These are phyloP conservation scores for Aleiodes testaceus DNA, from an alignment of 2,888 invertebrate species.

Conservation along the genomic window DNA sequence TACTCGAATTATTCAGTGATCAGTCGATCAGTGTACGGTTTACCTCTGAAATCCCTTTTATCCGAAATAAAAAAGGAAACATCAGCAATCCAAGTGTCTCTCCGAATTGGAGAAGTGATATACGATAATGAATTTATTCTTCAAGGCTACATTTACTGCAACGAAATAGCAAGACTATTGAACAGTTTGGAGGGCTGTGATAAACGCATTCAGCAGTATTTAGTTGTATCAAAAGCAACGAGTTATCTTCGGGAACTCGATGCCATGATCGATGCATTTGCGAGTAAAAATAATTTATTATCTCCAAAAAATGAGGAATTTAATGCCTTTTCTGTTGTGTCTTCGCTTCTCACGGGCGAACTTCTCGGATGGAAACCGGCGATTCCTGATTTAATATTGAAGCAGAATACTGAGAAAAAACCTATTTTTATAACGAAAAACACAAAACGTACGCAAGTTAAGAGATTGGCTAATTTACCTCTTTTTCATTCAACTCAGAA, in stretches of 20 bases:
- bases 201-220: constrained; percentile 62
- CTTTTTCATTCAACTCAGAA: constrained; percentile 36
- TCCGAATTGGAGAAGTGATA: constrained; percentile 53
- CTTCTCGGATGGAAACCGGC: constrained; percentile 56
- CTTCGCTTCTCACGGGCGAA: constrained; percentile 62
- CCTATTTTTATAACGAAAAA: constrained; percentile 64
- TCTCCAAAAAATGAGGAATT: constrained; percentile 45
- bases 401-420: constrained; percentile 57
- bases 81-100: constrained; percentile 53
- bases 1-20: constrained; percentile 59
- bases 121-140: constrained; percentile 54
- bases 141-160: constrained; percentile 54
- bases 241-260: constrained; percentile 58
- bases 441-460: constrained; percentile 53
- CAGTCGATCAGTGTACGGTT: constrained; percentile 57
- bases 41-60: constrained; percentile 57
- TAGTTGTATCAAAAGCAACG: constrained; percentile 58
- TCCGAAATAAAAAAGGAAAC: constrained; percentile 59
- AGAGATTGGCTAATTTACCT: constrained; percentile 44
- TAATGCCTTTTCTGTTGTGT: constrained; percentile 54
- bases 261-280: constrained; percentile 56
- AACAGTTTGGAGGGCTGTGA: constrained; percentile 58
- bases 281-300: constrained; percentile 52
- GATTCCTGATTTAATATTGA: constrained; percentile 55
- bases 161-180: constrained; percentile 57